A percentile compares a stretch with the other conserved stretches of the same genome.
Evolutionary conservation across 2,113 vertebrate genomes (phyloP).

Genomic region (Podiceps cristatus): DNA sequence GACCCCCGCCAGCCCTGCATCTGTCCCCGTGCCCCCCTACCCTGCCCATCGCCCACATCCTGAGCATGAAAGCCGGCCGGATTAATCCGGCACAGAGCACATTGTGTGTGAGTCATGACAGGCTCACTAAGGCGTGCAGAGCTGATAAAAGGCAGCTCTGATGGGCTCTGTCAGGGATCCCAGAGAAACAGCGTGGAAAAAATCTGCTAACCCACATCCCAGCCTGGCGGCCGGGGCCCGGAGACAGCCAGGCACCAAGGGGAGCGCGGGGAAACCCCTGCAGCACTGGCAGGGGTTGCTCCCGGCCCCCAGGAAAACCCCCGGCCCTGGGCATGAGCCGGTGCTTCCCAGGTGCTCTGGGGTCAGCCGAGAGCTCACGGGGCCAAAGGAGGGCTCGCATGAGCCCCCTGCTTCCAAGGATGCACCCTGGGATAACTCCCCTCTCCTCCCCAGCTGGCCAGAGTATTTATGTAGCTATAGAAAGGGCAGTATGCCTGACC

Average conservation of each 20-base stretch:
- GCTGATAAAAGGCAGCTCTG: constrained; percentile 84
- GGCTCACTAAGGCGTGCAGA: constrained; percentile 87
- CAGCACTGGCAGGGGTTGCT: too few species aligned
- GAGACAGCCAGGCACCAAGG: background rate
- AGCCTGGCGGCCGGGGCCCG: constrained; percentile 1
- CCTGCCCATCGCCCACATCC: constrained; percentile 56
- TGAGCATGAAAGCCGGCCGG: constrained; percentile 75
- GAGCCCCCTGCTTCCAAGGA: fast-evolving
- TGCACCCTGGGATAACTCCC: background rate
- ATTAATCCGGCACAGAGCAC: constrained; percentile 85
- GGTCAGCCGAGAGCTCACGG: background rate
- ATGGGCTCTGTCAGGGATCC: constrained; percentile 72
- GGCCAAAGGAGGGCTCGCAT: background rate
- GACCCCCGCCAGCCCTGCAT: background rate
- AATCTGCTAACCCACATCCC: constrained; percentile 65
- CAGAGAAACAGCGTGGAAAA: constrained; percentile 63
- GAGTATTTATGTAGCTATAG: background rate
- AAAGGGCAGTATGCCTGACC: background rate
- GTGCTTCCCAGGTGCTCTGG: background rate
- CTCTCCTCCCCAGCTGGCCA: background rate
- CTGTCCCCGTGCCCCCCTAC: background rate
- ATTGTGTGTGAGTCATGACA: constrained; percentile 87
- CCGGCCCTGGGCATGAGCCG: background rate
- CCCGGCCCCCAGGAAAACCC: too few species aligned
- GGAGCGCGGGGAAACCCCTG: background rate